Base-by-base conservation (phyloP, 1,140 invertebrate species). In the Ladona fulva region DNA sequence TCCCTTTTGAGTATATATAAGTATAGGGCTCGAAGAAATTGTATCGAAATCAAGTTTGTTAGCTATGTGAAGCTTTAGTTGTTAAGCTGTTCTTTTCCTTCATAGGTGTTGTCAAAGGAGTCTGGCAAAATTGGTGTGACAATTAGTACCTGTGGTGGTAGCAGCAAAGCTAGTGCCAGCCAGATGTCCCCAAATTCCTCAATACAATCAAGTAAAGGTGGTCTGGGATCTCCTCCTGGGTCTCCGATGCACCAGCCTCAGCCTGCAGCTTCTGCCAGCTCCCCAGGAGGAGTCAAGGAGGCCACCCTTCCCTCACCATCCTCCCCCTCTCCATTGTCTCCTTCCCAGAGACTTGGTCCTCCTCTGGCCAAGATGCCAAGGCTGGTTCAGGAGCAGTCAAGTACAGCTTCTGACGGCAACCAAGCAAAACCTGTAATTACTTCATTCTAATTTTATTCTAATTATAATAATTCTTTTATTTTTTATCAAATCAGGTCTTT, bases 51-150 rank as follows among this genome's bases (percentile, higher is more conserved):
- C n/a, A n/a, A n/a, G n/a, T n/a, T n/a, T n/a, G n/a, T n/a, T n/a
- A n/a, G n/a, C n/a, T n/a, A n/a, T n/a, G n/a, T n/a, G n/a, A n/a
- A n/a, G n/a, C n/a, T n/a, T n/a, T n/a, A n/a, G n/a, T n/a, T n/a
- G n/a, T 37, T 37, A 37, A 5, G 29, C 29, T 37, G n/a, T n/a
- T n/a, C n/a, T n/a, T 37, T 37, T 37, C 29, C 8, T 37, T 37
- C 52, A 12, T 5, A 66, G 52, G 52, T 66, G 1, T 86, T 95
- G 0, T 91, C 90, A 73, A 91, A 92, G 79, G 93, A 95, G 83
- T 94, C 93, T 3, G 94, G 94, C 0, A 95, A 95, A 86, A 95
- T 95, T 80, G 94, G 94, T 66, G 93, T 95, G 24, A 95, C 93
- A 19, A 95, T 95, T 77, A 93, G 92, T 11, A 94, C 93, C n/a